These are phyloP conservation scores for Plectropomus leopardus DNA, from an alignment of 2,113 vertebrate genomes.

Conservation along the genomic window DNA sequence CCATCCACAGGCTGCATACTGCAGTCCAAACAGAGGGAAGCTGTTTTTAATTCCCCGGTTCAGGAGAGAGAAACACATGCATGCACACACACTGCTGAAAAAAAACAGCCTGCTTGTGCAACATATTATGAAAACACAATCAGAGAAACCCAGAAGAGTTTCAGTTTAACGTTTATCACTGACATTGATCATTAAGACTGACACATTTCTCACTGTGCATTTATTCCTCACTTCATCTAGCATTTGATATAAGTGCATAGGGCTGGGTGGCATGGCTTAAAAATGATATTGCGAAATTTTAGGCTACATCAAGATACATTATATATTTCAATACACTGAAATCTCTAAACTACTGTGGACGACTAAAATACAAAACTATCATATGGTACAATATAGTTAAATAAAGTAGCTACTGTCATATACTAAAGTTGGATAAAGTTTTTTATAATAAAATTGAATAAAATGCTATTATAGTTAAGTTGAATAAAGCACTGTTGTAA, in stretches of 20 bases:
- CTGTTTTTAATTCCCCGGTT: constrained; percentile 76
- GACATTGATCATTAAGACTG: not conserved
- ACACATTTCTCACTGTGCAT: not conserved
- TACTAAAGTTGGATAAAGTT: too few species aligned
- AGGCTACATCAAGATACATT: too few species aligned
- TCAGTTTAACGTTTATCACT: constrained; percentile 15
- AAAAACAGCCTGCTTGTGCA: constrained; percentile 6
- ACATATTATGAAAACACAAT: constrained; percentile 23
- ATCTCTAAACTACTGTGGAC: too few species aligned
- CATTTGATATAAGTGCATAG: not conserved
- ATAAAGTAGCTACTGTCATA: too few species aligned
- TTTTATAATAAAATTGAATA: too few species aligned
- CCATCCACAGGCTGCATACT: constrained; percentile 53
- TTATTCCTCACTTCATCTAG: not conserved
- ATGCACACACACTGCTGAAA: constrained; percentile 51
- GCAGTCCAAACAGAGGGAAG: constrained; percentile 82
- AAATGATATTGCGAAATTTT: too few species aligned
- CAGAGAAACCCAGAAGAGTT: not conserved
- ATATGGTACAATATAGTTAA: too few species aligned
- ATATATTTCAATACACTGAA: too few species aligned
- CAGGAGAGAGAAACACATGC: constrained; percentile 49
- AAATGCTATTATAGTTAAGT: too few species aligned
- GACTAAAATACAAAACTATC: too few species aligned
- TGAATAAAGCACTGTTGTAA: too few species aligned
- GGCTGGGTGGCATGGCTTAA: too few species aligned